phyloP scores from a whole-genome alignment of 2,797 vertebrate genomes.

The Liasis olivaceus region DNA sequence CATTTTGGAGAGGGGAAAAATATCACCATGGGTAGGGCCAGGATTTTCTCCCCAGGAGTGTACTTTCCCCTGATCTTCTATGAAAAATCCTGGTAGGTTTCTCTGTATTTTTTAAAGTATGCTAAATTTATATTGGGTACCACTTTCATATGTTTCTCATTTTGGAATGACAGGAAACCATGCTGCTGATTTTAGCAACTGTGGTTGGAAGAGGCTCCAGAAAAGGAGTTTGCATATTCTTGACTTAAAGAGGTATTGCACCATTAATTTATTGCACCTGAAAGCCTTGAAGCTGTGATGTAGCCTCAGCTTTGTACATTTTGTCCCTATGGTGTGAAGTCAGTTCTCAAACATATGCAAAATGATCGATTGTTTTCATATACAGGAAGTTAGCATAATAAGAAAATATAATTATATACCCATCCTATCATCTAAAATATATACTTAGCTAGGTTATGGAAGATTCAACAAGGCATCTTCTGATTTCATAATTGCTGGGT shows the following conservation, averaged over 20 bases:
- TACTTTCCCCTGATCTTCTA: neutral
- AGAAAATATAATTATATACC: slow-evolving; percentile 54
- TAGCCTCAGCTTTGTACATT: neutral
- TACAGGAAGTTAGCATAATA: slow-evolving; percentile 39
- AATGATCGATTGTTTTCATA: neutral
- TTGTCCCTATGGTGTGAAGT: neutral
- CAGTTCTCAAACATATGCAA: neutral
- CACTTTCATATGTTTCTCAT: neutral
- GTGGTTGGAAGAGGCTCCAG: neutral
- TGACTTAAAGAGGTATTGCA: neutral
- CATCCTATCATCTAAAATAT: slow-evolving; percentile 54
- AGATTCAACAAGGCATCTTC: slow-evolving; percentile 58
- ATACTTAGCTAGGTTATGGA: slow-evolving; percentile 60
- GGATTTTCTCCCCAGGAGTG: neutral
- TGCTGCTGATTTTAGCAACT: neutral
- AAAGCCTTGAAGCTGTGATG: neutral
- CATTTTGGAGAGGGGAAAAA: neutral
- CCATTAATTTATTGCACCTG: neutral
- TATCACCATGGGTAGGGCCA: neutral
- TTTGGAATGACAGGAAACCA: neutral
- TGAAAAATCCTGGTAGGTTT: neutral
- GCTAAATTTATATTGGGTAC: neutral
- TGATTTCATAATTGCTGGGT: slow-evolving; percentile 65
- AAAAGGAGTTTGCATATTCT: neutral
- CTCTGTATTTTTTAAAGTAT: neutral